Percentiles rank a stretch among this genome's conserved stretches.
These are phyloP conservation scores for Phytoseiulus persimilis DNA, from an alignment of 2,888 invertebrate genomes.

Conservation along the genomic window DNA sequence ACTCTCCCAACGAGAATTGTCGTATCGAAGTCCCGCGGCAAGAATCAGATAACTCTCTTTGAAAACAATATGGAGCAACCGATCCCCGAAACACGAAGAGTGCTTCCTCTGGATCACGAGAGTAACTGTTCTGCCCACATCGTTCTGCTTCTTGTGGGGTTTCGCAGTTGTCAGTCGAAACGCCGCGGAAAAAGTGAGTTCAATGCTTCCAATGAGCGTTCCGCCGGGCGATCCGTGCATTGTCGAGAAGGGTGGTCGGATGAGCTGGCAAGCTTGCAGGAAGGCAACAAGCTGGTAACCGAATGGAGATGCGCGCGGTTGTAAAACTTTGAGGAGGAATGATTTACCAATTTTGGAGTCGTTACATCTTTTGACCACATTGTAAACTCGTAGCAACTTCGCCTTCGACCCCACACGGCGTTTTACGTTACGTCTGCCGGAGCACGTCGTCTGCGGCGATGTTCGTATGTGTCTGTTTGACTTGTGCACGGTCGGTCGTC, in stretches of 20 bases:
- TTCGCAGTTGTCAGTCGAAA: too few relatives aligned
- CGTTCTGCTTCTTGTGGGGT: too few relatives aligned
- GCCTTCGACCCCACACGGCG: neutral
- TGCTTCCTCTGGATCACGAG: too few relatives aligned
- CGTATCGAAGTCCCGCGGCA: too few relatives aligned
- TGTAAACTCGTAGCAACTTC: constrained; percentile 5
- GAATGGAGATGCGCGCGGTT: neutral
- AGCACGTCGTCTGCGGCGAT: neutral
- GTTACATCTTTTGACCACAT: neutral
- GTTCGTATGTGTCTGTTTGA: neutral
- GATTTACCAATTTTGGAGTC: neutral
- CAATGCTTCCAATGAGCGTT: neutral
- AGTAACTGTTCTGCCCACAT: too few relatives aligned
- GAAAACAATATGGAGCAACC: too few relatives aligned
- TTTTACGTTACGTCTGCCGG: neutral
- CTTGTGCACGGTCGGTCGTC: neutral
- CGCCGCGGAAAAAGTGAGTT: neutral
- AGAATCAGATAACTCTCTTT: too few relatives aligned
- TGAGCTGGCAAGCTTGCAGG: neutral
- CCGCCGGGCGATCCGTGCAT: neutral
- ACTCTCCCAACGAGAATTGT: too few relatives aligned
- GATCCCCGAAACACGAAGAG: too few relatives aligned
- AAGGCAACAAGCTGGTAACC: neutral
- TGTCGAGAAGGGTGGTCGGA: neutral
- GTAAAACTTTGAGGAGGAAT: neutral